phyloP scores from a whole-genome alignment of 2,888 invertebrate genomes.

The Harmothoe impar region DNA sequence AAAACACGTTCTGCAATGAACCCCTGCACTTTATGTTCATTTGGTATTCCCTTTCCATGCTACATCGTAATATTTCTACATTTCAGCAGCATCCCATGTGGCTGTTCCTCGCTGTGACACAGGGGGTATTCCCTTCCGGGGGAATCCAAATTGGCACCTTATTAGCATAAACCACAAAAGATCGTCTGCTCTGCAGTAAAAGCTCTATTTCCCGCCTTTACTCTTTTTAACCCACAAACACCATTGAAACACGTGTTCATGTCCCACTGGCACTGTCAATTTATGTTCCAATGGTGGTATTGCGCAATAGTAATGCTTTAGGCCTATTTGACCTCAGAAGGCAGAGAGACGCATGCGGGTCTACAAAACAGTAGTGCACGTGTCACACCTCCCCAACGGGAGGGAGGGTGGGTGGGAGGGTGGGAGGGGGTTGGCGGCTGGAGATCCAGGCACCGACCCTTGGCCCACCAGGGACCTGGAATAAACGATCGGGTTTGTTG shows the following conservation, averaged over 20 bases:
- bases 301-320: slow-evolving; percentile 4
- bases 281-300: not conserved
- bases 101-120: slow-evolving; percentile 2
- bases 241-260: not conserved
- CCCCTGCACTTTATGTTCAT: too few species aligned
- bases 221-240: not conserved
- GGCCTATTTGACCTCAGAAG: not conserved
- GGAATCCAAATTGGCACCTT: not conserved
- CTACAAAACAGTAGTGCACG: slow-evolving; percentile 10
- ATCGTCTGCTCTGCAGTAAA: not conserved
- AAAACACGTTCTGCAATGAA: too few species aligned
- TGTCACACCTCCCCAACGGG: slow-evolving; percentile 8
- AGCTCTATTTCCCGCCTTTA: not conserved
- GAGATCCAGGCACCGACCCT: slow-evolving; percentile 62
- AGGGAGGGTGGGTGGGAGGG: not conserved
- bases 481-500: slow-evolving; percentile 51
- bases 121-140: slow-evolving; percentile 46
- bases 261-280: not conserved
- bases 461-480: slow-evolving; percentile 56
- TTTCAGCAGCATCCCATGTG: not conserved
- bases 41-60: not conserved
- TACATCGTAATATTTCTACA: not conserved
- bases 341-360: slow-evolving; percentile 9
- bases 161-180: slow-evolving; percentile 15
- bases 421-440: slow-evolving; percentile 9